Evolutionary conservation across 2,888 invertebrate species (phyloP).

Genomic region (Dasypogon diadema): DNA sequence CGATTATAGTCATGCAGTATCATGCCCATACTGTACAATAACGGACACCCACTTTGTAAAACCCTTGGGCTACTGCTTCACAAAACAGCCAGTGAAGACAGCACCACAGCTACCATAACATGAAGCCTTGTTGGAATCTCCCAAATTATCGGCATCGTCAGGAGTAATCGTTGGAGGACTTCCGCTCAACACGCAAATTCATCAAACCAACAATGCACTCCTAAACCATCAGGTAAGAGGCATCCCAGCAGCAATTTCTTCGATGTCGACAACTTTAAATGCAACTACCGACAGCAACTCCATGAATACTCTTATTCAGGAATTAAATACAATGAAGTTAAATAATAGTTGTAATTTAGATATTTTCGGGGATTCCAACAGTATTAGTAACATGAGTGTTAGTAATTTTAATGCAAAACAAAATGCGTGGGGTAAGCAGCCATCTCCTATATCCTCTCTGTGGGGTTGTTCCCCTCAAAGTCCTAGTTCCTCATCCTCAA

Average conservation of each 20-base stretch:
- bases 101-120: slow-evolving; percentile 90
- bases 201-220: not conserved
- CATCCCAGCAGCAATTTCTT: slow-evolving; percentile 50
- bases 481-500: slow-evolving; percentile 52
- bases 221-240: slow-evolving; percentile 50
- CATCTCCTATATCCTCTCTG: slow-evolving; percentile 56
- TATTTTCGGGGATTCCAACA: slow-evolving; percentile 60
- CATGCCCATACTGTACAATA: slow-evolving; percentile 91
- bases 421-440: slow-evolving; percentile 51
- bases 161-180: slow-evolving; percentile 38
- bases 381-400: slow-evolving; percentile 54
- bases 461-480: slow-evolving; percentile 63
- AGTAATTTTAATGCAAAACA: slow-evolving; percentile 54
- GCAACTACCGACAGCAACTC: slow-evolving; percentile 58
- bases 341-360: slow-evolving; percentile 59
- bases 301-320: slow-evolving; percentile 61
- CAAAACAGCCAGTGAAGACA: slow-evolving; percentile 78
- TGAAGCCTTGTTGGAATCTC: slow-evolving; percentile 78
- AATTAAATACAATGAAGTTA: slow-evolving; percentile 62
- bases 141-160: slow-evolving; percentile 68
- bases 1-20: slow-evolving; percentile 92
- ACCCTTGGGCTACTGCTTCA: slow-evolving; percentile 86
- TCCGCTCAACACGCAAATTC: slow-evolving; percentile 45
- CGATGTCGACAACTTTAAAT: slow-evolving; percentile 41
- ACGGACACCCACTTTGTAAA: slow-evolving; percentile 96